A percentile compares a stretch with the other conserved stretches of the same genome.
Evolutionary conservation across 2,797 vertebrate genomes (phyloP).

Genomic region (Pangasius larnaudii): DNA sequence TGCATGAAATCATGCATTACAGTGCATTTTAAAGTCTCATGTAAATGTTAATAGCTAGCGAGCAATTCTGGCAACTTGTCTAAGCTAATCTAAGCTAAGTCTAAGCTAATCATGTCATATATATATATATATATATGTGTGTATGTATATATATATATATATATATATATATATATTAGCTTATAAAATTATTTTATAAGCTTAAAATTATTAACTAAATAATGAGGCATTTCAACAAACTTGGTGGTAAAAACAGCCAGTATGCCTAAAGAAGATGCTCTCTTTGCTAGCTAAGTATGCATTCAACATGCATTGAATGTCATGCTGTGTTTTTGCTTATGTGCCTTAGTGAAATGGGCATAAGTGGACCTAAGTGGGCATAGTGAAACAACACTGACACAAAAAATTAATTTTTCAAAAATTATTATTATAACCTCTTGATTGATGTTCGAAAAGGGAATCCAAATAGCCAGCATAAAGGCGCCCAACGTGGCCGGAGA

Average conservation of each 20-base stretch:
- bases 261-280: too few relatives aligned
- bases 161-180: too few relatives aligned
- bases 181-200: too few relatives aligned
- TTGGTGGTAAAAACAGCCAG: too few relatives aligned
- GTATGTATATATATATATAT: too few relatives aligned
- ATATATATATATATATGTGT: too few relatives aligned
- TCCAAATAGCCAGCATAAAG: slow-evolving; percentile 28
- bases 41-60: neutral
- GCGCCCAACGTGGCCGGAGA: slow-evolving; percentile 69
- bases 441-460: neutral
- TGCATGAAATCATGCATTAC: neutral
- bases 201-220: too few relatives aligned
- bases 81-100: too few relatives aligned
- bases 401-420: neutral
- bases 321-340: neutral
- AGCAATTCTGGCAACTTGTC: neutral
- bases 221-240: too few relatives aligned
- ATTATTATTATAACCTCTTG: neutral
- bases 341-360: neutral
- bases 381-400: neutral
- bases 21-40: neutral
- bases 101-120: neutral
- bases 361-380: neutral
- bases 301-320: neutral
- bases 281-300: too few relatives aligned